These are phyloP conservation scores for Semaprochilodus insignis DNA, from an alignment of 2,797 vertebrate genomes.

Conservation along the genomic window DNA sequence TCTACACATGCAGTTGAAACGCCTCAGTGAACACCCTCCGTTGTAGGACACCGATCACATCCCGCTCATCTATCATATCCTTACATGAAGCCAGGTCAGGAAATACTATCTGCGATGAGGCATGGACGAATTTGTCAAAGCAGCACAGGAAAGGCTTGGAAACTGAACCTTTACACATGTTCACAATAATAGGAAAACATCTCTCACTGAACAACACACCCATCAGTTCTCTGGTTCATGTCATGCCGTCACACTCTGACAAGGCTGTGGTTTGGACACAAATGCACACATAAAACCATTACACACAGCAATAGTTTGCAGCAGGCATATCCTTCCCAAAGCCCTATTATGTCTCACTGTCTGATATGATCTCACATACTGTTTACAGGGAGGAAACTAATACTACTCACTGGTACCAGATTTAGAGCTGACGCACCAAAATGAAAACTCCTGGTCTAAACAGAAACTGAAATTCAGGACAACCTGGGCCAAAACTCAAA, in stretches of 20 bases:
- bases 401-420: neutral
- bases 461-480: no score
- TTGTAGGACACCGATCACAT: neutral
- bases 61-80: conserved; percentile 3
- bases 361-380: neutral
- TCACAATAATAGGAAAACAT: conserved; percentile 18
- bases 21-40: neutral
- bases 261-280: conserved; percentile 10
- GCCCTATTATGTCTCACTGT: neutral
- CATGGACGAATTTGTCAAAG: conserved; percentile 28
- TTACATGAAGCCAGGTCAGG: neutral
- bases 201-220: conserved; percentile 19
- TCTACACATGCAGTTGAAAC: neutral
- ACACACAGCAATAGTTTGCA: neutral
- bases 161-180: conserved; percentile 22
- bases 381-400: neutral
- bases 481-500: no score
- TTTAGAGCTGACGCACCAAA: neutral
- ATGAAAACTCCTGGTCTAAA: no score
- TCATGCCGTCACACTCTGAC: conserved; percentile 33
- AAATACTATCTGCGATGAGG: conserved; percentile 25
- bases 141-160: conserved; percentile 7
- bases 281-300: conserved; percentile 11
- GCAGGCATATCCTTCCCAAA: neutral
- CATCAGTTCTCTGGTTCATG: conserved; percentile 31